phyloP scores from a whole-genome alignment of 2,888 invertebrate genomes.

The Muscina levida region DNA sequence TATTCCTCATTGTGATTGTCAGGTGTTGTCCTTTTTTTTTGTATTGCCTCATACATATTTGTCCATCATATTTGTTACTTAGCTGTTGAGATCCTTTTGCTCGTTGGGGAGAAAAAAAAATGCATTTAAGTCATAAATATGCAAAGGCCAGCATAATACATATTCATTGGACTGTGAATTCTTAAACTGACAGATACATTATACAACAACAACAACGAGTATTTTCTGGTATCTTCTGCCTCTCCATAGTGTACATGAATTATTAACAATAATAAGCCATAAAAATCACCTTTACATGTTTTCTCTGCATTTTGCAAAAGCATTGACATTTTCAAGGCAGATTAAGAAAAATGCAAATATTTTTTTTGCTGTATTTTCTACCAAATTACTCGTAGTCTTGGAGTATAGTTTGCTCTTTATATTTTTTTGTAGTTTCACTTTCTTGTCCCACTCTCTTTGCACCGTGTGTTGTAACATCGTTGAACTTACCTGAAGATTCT shows the following conservation, averaged over 20 bases:
- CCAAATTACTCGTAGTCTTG: conserved; percentile 41
- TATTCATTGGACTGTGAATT: not conserved
- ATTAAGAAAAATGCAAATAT: conserved; percentile 33
- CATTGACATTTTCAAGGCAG: not conserved
- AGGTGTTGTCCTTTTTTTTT: too few relatives aligned
- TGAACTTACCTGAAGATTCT: too few relatives aligned
- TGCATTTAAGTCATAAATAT: conserved; percentile 24
- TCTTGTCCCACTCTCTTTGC: too few relatives aligned
- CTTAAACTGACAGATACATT: not conserved
- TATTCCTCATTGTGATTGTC: too few relatives aligned
- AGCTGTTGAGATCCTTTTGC: not conserved
- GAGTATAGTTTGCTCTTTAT: conserved; percentile 17
- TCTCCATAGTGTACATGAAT: not conserved
- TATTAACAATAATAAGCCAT: conserved; percentile 11
- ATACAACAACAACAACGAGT: not conserved
- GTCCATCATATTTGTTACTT: not conserved
- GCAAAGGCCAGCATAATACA: not conserved
- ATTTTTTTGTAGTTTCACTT: conserved; percentile 5
- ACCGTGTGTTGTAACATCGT: too few relatives aligned
- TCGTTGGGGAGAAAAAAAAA: not conserved
- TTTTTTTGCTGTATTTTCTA: not conserved
- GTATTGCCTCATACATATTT: not conserved
- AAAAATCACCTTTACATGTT: conserved; percentile 5
- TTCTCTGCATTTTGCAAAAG: not conserved
- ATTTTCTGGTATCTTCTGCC: not conserved